Evolutionary conservation across 2,888 invertebrate species (phyloP).

Genomic region (Volucella inflata): DNA sequence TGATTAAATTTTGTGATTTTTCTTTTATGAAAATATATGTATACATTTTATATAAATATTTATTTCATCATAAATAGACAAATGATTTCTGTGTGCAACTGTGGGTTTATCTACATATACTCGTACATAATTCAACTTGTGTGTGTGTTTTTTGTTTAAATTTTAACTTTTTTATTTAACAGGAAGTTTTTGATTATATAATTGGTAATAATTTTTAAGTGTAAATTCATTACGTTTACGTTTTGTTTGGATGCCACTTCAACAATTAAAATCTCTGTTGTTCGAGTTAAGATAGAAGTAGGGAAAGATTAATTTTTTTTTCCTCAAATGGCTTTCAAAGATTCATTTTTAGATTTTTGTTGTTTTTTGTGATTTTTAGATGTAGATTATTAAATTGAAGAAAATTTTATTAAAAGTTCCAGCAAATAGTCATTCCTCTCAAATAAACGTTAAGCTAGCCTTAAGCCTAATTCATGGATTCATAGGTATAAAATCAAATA

Average conservation of each 20-base stretch:
- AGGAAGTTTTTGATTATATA: constrained; percentile 60
- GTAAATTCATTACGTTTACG: neutral
- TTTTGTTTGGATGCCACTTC: constrained; percentile 6
- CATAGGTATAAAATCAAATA: neutral
- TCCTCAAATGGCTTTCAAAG: too few relatives aligned
- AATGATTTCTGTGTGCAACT: constrained; percentile 56
- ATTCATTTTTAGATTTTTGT: too few relatives aligned
- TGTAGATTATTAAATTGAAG: neutral
- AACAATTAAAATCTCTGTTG: neutral
- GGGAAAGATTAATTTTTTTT: too few relatives aligned
- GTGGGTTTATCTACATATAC: constrained; percentile 38
- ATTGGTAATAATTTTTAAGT: constrained; percentile 3
- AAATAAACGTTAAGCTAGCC: neutral
- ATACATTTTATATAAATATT: constrained; percentile 30
- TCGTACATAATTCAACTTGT: too few relatives aligned
- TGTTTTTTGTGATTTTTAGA: too few relatives aligned
- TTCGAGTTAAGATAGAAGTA: too few relatives aligned
- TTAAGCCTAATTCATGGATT: neutral
- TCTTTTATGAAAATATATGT: constrained; percentile 41
- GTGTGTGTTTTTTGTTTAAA: constrained; percentile 28
- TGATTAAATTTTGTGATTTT: constrained; percentile 20
- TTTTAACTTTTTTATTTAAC: constrained; percentile 18
- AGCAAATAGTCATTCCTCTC: constrained; percentile 18
- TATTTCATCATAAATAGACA: constrained; percentile 44
- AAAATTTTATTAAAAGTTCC: neutral